Evolutionary conservation across 2,113 vertebrate species (phyloP).

Genomic region (Cyprinodon tularosa): DNA sequence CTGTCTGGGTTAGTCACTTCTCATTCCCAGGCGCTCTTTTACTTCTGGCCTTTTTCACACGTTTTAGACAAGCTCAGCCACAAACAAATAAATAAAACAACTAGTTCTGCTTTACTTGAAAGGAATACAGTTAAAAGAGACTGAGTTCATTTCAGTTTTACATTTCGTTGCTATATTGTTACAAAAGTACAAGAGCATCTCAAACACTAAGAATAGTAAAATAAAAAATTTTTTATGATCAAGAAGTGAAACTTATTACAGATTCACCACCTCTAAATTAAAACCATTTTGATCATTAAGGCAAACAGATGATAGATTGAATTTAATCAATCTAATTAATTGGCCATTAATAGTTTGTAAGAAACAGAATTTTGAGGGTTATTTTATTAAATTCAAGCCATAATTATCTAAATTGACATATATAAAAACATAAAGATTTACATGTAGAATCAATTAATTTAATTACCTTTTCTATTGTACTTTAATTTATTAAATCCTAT

Average conservation of each 20-base stretch:
- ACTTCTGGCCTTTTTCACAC: background rate
- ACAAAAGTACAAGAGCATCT: background rate
- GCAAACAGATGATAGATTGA: too few relatives aligned
- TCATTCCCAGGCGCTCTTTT: slow-evolving; percentile 20
- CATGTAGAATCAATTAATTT: background rate
- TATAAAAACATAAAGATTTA: background rate
- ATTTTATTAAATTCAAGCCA: background rate
- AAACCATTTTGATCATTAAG: too few relatives aligned
- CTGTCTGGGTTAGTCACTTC: slow-evolving; percentile 49
- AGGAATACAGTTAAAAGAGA: background rate
- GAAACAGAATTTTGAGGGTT: background rate
- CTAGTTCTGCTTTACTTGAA: slow-evolving; percentile 1
- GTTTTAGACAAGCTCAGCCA: background rate
- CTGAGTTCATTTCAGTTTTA: background rate
- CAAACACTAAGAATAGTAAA: too few relatives aligned
- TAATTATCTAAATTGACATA: background rate
- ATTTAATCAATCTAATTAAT: too few relatives aligned
- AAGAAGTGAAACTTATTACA: too few relatives aligned
- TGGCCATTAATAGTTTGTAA: background rate
- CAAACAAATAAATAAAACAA: slow-evolving; percentile 5
- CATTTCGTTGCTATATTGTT: background rate
- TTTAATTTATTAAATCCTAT: background rate
- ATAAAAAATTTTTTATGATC: too few relatives aligned
- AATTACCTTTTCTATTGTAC: background rate
- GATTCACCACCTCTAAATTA: too few relatives aligned